These are phyloP conservation scores for Achatina immaculata DNA, from an alignment of 1,140 invertebrate genomes.

Conservation along the genomic window DNA sequence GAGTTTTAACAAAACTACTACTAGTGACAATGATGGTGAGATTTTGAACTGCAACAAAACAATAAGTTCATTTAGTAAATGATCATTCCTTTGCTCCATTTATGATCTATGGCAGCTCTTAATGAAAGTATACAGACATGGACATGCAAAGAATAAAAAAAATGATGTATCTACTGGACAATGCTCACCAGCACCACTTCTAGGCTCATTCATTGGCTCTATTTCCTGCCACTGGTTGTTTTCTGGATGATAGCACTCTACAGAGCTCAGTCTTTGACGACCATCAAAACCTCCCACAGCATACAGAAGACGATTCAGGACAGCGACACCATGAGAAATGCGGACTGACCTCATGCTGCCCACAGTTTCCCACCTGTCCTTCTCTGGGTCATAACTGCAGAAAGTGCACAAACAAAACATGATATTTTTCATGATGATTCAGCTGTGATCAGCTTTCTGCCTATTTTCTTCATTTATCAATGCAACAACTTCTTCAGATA, in stretches of 20 bases:
- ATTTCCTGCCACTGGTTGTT: slow-evolving; percentile 65
- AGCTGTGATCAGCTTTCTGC: no score
- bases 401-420: slow-evolving; percentile 8
- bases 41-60: no score
- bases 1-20: no score
- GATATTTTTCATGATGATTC: neutral
- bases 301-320: slow-evolving; percentile 72
- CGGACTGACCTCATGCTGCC: slow-evolving; percentile 70
- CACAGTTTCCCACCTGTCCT: slow-evolving; percentile 86
- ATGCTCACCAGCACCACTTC: slow-evolving; percentile 85
- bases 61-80: no score
- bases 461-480: no score
- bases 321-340: slow-evolving; percentile 67
- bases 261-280: slow-evolving; percentile 59
- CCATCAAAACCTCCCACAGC: slow-evolving; percentile 76
- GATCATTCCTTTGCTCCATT: no score
- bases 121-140: no score
- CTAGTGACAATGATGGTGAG: no score
- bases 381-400: slow-evolving; percentile 88
- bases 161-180: no score
- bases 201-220: slow-evolving; percentile 79
- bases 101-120: no score
- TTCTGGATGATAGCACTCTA: slow-evolving; percentile 69
- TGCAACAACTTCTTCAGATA: no score
- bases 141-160: no score